Evolutionary conservation across 2,797 vertebrate genomes (phyloP), one percentile per base, ranked within the genome.

Genomic region (Sciaenops ocellatus): DNA sequence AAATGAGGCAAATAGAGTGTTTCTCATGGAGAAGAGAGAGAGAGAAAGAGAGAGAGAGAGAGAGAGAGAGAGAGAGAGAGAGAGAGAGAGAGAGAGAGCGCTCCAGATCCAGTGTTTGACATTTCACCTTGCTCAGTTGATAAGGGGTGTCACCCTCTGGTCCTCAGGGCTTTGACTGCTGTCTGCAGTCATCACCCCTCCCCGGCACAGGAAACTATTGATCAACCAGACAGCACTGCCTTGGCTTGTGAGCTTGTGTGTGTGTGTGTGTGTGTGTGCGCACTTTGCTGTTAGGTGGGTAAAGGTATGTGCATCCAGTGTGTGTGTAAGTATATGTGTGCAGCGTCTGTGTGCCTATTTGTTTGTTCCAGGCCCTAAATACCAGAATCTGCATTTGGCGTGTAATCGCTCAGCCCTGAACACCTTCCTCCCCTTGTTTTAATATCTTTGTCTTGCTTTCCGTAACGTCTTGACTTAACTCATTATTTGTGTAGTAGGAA

Each of bases 101-200:
- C 87, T 87, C 90, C 76, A 90, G 88, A 93, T 93, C 91, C 91
- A 93, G 87, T 90, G 92, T 93, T 92, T 92, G 94, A 95, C 93
- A 93, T 91, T 94, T 95, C 94, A 95, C 93, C 92, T 93, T 93
- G 90, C 91, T 93, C 87, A 93, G 90, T 92, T 94, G 93, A 95
- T 94, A 92, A 94, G 93, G 90, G 91, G 90, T 94, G 92, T 94
- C 93, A 93, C 93, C 91, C 90, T 89, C 87, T 86, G 91, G 90
- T 92, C 93, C 92, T 93, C 86, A 50, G 92, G 93, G 92, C 92
- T 94, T 93, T 91, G 85, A 92, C 89, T 94, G 91, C 92, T 93
- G 92, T 93, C 91, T 93, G 88, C 90, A 91, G 90, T 88, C 91
- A 93, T 93, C 90, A 90, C 85, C 88, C 89, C 90, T 90, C 90